Percentiles rank a stretch among this genome's conserved stretches.
These are phyloP conservation scores for Urosaurus nigricauda DNA, from an alignment of 2,797 vertebrate genomes.

Conservation along the genomic window DNA sequence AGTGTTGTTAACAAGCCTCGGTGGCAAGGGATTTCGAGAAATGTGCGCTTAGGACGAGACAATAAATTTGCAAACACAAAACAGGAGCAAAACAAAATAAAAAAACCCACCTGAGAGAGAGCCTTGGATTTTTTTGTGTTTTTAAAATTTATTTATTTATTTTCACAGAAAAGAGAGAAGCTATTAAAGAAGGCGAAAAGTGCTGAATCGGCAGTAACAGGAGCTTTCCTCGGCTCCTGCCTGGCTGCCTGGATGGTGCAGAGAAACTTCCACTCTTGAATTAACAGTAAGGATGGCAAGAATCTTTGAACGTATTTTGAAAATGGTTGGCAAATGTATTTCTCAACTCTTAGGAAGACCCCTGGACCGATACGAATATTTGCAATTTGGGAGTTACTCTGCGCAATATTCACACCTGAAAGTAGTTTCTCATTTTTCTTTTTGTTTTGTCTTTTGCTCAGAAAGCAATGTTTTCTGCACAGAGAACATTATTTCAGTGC, in stretches of 20 bases:
- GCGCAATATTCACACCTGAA: no score
- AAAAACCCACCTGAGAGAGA: background rate
- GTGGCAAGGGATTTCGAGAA: constrained; percentile 63
- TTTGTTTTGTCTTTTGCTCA: no score
- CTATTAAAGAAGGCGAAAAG: constrained; percentile 35
- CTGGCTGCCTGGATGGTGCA: background rate
- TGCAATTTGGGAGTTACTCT: no score
- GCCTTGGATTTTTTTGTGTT: background rate
- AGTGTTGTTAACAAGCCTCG: constrained; percentile 67
- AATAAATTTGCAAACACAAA: constrained; percentile 70
- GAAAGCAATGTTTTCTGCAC: no score
- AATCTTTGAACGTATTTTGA: no score
- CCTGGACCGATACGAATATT: no score
- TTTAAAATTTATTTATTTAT: constrained; percentile 17
- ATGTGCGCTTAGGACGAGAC: constrained; percentile 58
- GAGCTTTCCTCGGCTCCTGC: background rate
- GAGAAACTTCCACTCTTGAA: background rate
- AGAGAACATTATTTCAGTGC: no score
- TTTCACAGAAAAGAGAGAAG: constrained; percentile 12
- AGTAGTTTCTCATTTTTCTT: no score
- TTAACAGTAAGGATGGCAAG: background rate
- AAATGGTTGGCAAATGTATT: no score
- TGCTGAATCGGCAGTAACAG: constrained; percentile 41
- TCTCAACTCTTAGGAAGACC: no score
- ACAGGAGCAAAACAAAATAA: constrained; percentile 43